A percentile compares a stretch with the other conserved stretches of the same genome.
phyloP scores from a whole-genome alignment of 2,113 vertebrate genomes.

The Sceloporus tristichus region DNA sequence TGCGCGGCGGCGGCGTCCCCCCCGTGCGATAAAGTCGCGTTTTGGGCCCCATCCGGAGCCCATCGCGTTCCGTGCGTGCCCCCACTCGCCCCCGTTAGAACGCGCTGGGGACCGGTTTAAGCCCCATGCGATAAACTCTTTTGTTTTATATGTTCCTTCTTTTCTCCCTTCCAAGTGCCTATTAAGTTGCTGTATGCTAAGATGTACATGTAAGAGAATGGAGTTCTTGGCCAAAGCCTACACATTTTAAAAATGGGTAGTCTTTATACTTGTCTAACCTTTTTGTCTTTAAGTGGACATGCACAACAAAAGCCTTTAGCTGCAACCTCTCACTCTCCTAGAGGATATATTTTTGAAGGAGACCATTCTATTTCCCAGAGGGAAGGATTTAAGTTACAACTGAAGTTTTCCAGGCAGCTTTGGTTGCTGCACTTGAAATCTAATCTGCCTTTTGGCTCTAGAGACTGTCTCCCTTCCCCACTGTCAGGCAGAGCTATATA shows the following conservation, averaged over 20 bases:
- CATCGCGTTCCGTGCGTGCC: too few relatives aligned
- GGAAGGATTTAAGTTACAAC: conserved; percentile 61
- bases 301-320: conserved; percentile 2
- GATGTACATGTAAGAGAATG: not conserved
- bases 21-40: too few relatives aligned
- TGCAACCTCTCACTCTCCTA: conserved; percentile 21
- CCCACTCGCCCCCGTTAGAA: too few relatives aligned
- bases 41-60: too few relatives aligned
- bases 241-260: not conserved
- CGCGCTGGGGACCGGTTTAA: too few relatives aligned
- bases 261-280: not conserved
- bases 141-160: not conserved
- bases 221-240: not conserved
- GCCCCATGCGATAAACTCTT: too few relatives aligned
- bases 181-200: not conserved
- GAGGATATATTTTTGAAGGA: not conserved
- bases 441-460: conserved; percentile 50
- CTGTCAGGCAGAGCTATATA: conserved; percentile 39
- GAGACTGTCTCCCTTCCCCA: conserved; percentile 50
- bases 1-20: too few relatives aligned
- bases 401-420: conserved; percentile 58
- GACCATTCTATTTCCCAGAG: conserved; percentile 48
- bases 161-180: not conserved
- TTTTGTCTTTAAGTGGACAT: conserved; percentile 19
- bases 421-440: conserved; percentile 65